Conservation (phyloP, 2,113 vertebrate genomes). For the Colius striatus region DNA sequence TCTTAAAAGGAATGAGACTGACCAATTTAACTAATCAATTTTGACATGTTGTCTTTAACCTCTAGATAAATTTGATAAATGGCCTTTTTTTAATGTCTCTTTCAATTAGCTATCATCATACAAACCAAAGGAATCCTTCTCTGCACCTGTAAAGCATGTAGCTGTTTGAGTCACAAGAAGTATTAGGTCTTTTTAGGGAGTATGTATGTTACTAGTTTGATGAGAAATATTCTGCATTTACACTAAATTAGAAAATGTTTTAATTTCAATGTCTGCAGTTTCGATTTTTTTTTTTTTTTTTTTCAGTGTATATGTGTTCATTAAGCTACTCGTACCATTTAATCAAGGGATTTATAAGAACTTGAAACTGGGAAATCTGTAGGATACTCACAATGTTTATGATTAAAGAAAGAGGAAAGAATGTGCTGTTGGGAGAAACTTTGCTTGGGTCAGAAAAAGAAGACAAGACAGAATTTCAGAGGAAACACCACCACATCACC, state of each 20-base stretch:
- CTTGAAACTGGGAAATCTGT: not conserved
- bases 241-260: not conserved
- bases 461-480: not conserved
- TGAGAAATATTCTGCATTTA: not conserved
- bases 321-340: not conserved
- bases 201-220: not conserved
- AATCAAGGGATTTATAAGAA: not conserved
- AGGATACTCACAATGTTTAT: not conserved
- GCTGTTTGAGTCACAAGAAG: not conserved
- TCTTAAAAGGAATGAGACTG: not conserved
- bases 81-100: not conserved
- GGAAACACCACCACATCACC: not conserved
- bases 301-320: not conserved
- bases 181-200: not conserved
- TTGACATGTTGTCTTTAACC: not conserved
- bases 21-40: not conserved
- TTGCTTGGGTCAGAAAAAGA: not conserved
- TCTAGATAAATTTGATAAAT: not conserved
- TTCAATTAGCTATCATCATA: not conserved
- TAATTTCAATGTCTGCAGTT: not conserved
- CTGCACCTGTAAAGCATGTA: fast-evolving
- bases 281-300: not conserved
- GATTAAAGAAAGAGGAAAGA: not conserved
- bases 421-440: not conserved
- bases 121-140: not conserved